Base-by-base conservation (phyloP, 2,888 invertebrate genomes). In the Brenthis hecate region DNA sequence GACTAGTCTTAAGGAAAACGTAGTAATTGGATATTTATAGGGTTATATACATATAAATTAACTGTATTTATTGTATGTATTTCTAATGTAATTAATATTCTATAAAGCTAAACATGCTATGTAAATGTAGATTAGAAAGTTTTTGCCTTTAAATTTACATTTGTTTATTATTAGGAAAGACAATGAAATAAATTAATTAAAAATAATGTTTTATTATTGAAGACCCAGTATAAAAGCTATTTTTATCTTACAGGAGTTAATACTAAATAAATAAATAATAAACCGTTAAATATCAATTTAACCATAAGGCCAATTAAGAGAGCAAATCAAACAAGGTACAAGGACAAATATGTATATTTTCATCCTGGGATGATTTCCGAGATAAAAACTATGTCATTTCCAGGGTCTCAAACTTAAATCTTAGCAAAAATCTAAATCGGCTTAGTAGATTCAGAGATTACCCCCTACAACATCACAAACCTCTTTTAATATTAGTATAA, bases 1-100 rank as follows among this genome's bases (percentile, higher is more conserved):
- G 85, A 87, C 85, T 91, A 91, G 88, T 87, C 84, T 83, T 88
- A 89, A 88, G 88, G 73, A 76, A 83, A 78, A 79, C 78, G 79
- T 62, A 63, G 71, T 67, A 73, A 66, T 68, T 81, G 69, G 50
- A 79, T 80, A 79, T 81, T 81, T 82, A 79, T 81, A 76, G 79
- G 76, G 79, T 81, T 80, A 79, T 78, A 69, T 73, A 19, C 19
- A 19, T 19, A 71, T 69, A 68, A 72, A 63, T 43, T 43, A 68
- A 72, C 72, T 80, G 79, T 83, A 83, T 82, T 83, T 83, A 82
- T 83, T 81, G 76, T 81, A 85, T 85, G 80, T 86, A 85, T 80
- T 82, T 81, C 75, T 78, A 74, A 73, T 79, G 74, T 81, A 81
- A 77, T 75, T 83, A 71, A 61, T 66, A 65, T 65, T 32, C 36